A percentile compares a stretch with the other conserved stretches of the same genome.
phyloP scores from a whole-genome alignment of 2,888 invertebrate genomes.

The Euclidia mi region DNA sequence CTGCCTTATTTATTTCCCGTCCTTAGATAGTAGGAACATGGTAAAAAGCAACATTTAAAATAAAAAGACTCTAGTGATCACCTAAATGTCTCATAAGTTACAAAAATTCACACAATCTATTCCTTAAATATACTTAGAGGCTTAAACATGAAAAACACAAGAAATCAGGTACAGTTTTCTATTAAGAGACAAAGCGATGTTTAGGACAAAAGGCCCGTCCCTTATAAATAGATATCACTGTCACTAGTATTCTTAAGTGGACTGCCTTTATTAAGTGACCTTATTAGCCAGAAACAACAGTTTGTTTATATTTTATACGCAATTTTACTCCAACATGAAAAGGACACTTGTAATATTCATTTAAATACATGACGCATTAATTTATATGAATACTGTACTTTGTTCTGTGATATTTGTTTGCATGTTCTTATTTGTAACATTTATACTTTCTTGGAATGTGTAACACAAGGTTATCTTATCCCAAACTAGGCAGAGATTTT shows the following conservation, averaged over 20 bases:
- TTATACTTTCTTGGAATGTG: too few relatives aligned
- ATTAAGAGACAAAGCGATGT: slow-evolving; percentile 14
- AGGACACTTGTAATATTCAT: neutral
- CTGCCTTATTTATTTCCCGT: too few relatives aligned
- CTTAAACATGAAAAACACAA: too few relatives aligned
- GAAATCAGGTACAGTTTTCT: neutral
- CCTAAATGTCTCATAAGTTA: too few relatives aligned
- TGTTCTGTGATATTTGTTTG: too few relatives aligned
- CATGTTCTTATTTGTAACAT: too few relatives aligned
- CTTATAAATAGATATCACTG: slow-evolving; percentile 51
- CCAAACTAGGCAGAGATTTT: too few relatives aligned
- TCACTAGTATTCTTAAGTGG: slow-evolving; percentile 37
- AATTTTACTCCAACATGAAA: neutral
- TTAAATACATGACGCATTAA: neutral
- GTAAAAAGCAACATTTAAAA: too few relatives aligned
- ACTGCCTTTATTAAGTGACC: slow-evolving; percentile 21
- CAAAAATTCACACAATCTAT: neutral
- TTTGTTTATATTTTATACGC: slow-evolving; percentile 3
- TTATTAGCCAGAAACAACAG: slow-evolving; percentile 46
- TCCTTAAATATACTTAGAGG: neutral
- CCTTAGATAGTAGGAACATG: too few relatives aligned
- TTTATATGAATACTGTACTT: too few relatives aligned
- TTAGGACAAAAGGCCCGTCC: slow-evolving; percentile 21
- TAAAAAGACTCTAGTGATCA: too few relatives aligned
- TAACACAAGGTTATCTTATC: too few relatives aligned